phyloP scores from a whole-genome alignment of 2,888 invertebrate species.

The Rhingia rostrata region DNA sequence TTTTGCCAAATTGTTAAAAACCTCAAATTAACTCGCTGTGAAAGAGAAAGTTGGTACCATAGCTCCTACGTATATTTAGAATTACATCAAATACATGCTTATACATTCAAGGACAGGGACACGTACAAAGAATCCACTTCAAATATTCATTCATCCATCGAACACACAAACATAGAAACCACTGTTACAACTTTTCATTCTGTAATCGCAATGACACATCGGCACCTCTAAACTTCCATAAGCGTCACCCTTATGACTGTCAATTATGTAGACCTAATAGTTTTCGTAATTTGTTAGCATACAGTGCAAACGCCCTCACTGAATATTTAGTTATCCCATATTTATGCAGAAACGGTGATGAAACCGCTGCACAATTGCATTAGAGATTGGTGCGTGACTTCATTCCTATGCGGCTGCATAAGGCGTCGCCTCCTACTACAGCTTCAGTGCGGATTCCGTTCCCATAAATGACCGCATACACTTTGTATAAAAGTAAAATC shows the following conservation, averaged over 20 bases:
- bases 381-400: slow-evolving; percentile 73
- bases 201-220: slow-evolving; percentile 23
- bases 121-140: neutral
- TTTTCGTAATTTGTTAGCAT: slow-evolving; percentile 27
- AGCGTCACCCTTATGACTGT: slow-evolving; percentile 16
- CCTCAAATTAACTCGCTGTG: too few species aligned
- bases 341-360: slow-evolving; percentile 59
- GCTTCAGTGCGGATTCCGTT: slow-evolving; percentile 44
- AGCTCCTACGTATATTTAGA: too few species aligned
- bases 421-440: slow-evolving; percentile 59
- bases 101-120: too few species aligned
- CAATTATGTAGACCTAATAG: slow-evolving; percentile 26
- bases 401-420: slow-evolving; percentile 70
- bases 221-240: slow-evolving; percentile 43
- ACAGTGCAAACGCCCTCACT: slow-evolving; percentile 7
- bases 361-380: slow-evolving; percentile 66
- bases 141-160: neutral
- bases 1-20: too few species aligned
- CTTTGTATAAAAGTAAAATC: slow-evolving; percentile 69
- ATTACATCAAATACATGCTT: too few species aligned
- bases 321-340: slow-evolving; percentile 49
- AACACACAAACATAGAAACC: neutral
- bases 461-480: slow-evolving; percentile 48
- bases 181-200: neutral
- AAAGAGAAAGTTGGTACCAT: too few species aligned